phyloP scores from a whole-genome alignment of 1,140 invertebrate genomes.

The Chelonus insularis region DNA sequence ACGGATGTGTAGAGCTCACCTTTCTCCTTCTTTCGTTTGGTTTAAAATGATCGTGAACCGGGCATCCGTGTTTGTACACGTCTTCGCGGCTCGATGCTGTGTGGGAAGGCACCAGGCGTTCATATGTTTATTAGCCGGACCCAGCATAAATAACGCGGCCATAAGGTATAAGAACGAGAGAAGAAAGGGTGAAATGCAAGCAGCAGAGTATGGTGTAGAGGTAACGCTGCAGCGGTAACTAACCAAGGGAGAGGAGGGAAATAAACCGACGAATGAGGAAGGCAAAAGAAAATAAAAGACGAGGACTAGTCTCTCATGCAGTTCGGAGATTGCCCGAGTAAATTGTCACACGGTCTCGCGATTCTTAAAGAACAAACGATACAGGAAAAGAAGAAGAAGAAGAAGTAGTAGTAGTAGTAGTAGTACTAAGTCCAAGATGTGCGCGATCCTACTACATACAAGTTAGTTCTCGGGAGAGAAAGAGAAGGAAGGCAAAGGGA shows the following conservation, averaged over 20 bases:
- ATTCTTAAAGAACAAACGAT: slow-evolving; percentile 30
- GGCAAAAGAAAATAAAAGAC: slow-evolving; percentile 19
- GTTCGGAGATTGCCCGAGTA: slow-evolving; percentile 54
- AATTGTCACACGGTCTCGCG: slow-evolving; percentile 59
- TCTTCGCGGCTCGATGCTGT: slow-evolving; percentile 31
- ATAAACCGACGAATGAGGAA: neutral
- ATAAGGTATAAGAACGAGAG: slow-evolving; percentile 43
- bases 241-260: neutral
- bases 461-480: neutral
- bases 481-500: slow-evolving; percentile 3
- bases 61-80: slow-evolving; percentile 11
- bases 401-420: neutral
- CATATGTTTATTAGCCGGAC: slow-evolving; percentile 62
- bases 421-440: neutral
- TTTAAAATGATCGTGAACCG: slow-evolving; percentile 36
- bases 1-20: neutral
- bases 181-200: slow-evolving; percentile 21
- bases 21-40: slow-evolving; percentile 29
- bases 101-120: slow-evolving; percentile 55
- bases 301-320: slow-evolving; percentile 9
- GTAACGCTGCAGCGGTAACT: too few species aligned
- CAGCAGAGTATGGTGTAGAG: neutral
- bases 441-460: neutral
- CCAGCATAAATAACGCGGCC: slow-evolving; percentile 59
- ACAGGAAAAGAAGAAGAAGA: neutral